A percentile compares a stretch with the other conserved stretches of the same genome.
Conservation (phyloP, 2,797 vertebrate genomes). For the Trichosurus vulpecula region DNA sequence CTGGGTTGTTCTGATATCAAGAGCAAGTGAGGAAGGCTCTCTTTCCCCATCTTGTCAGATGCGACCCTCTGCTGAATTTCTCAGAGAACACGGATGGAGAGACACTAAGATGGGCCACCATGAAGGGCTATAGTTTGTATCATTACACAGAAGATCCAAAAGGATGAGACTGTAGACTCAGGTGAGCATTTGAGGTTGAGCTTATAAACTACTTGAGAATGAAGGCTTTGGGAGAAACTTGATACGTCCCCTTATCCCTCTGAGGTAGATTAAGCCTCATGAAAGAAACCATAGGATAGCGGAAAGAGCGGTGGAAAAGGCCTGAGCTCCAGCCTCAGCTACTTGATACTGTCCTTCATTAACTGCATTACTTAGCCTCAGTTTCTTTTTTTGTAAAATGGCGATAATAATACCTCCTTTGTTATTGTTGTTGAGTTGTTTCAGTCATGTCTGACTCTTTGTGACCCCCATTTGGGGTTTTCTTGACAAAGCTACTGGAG, state of each 20-base stretch:
- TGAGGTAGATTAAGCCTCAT: not conserved
- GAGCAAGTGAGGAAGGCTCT: not conserved
- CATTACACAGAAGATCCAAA: not conserved
- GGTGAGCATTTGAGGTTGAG: not conserved
- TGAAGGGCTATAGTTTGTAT: not conserved
- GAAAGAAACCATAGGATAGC: not conserved
- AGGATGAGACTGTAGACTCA: not conserved
- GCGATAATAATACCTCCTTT: not conserved
- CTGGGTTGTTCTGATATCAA: not conserved
- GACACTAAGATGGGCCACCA: not conserved
- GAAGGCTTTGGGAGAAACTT: not conserved
- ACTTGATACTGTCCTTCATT: not conserved
- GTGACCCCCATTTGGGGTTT: not conserved
- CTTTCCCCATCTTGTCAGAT: not conserved
- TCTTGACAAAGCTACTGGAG: not conserved
- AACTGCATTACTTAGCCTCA: not conserved
- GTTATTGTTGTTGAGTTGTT: not conserved
- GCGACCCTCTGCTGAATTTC: not conserved
- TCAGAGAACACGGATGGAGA: not conserved
- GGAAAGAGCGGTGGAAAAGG: not conserved
- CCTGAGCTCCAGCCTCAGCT: not conserved
- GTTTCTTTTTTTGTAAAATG: not conserved
- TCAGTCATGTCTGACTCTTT: not conserved
- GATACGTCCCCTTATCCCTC: not conserved
- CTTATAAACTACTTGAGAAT: not conserved